Percentiles rank a stretch among this genome's conserved stretches.
phyloP scores from a whole-genome alignment of 2,113 vertebrate species.

The Leptobrachium ailaonicum region DNA sequence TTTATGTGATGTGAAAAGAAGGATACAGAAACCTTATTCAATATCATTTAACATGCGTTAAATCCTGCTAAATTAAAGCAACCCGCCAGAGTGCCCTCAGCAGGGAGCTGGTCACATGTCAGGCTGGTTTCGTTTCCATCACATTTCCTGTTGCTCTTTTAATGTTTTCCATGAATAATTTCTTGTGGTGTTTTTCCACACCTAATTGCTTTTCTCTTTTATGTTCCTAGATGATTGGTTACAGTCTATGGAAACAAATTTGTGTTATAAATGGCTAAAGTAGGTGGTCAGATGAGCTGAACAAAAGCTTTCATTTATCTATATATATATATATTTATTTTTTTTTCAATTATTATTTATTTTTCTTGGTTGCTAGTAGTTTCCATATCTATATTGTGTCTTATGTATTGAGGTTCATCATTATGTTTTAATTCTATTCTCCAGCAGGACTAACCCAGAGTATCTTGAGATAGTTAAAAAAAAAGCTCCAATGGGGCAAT shows the following conservation, averaged over 20 bases:
- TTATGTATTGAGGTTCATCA: too few relatives aligned
- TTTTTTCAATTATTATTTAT: too few relatives aligned
- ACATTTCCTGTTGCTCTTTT: constrained; percentile 34
- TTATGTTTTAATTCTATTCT: too few relatives aligned
- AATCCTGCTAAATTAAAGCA: background rate
- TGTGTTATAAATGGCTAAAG: background rate
- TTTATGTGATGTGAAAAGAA: constrained; percentile 6
- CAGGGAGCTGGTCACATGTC: constrained; percentile 32
- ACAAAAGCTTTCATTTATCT: too few relatives aligned
- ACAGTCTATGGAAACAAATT: background rate
- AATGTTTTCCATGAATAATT: constrained; percentile 45
- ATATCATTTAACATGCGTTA: constrained; percentile 9
- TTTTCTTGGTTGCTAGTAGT: too few relatives aligned
- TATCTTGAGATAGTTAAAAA: too few relatives aligned
- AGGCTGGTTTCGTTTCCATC: constrained; percentile 16
- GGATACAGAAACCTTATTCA: constrained; percentile 9
- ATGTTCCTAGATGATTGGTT: constrained; percentile 17
- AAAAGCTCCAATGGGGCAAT: too few relatives aligned
- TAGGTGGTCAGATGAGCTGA: too few relatives aligned
- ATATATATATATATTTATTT: too few relatives aligned
- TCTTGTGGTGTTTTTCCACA: constrained; percentile 25
- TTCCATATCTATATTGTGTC: too few relatives aligned
- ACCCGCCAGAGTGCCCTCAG: background rate
- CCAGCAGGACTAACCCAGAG: too few relatives aligned
- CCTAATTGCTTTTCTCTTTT: constrained; percentile 27